Base-by-base conservation (phyloP, 2,797 vertebrate genomes). In the Micromesistius poutassou region DNA sequence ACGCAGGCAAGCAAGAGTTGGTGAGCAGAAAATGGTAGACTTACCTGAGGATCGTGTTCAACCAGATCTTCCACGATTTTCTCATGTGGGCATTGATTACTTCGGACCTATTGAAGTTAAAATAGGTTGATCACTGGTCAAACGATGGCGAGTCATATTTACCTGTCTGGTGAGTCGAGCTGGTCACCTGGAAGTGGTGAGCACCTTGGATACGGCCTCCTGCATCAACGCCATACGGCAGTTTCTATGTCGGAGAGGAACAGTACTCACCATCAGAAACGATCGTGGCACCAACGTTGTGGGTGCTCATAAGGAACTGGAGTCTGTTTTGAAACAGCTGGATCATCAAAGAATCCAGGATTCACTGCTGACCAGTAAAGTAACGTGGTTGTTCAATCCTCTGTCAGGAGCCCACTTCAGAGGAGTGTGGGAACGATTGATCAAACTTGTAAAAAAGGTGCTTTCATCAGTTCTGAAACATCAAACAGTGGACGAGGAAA, bases 401-500 rank as follows among this genome's bases (percentile, higher is more conserved):
- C 77, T 77, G 22, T 19, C 72, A 22, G 77, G 77, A 33, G 75
- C 79, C 3, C 77, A 75, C 55, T 73, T 77, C 2, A 73, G 79
- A 33, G n/a, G n/a, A n/a, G n/a, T n/a, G n/a, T n/a, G n/a, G n/a
- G n/a, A n/a, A n/a, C n/a, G n/a, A n/a, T n/a, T n/a, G n/a, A n/a
- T n/a, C n/a, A n/a, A n/a, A n/a, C n/a, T n/a, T n/a, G n/a, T n/a
- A n/a, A 76, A 76, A 8, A 83, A 76, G 1, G 33, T 80, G 0
- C 28, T 80, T 36, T 78, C 40, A 4, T 0, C 25, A 25, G 77
- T 62, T 10, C 14, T 81, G 0, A 81, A 80, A 12, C 72, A 84
- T 5, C 80, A 84, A 4, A 6, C 30, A 2, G n/a, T 82, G 42
- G 76, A 83, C 42, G 77, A 87, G 30, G 77, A 83, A 4, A 22